Evolutionary conservation across 2,888 invertebrate species (phyloP).

Genomic region (Callosobruchus maculatus): DNA sequence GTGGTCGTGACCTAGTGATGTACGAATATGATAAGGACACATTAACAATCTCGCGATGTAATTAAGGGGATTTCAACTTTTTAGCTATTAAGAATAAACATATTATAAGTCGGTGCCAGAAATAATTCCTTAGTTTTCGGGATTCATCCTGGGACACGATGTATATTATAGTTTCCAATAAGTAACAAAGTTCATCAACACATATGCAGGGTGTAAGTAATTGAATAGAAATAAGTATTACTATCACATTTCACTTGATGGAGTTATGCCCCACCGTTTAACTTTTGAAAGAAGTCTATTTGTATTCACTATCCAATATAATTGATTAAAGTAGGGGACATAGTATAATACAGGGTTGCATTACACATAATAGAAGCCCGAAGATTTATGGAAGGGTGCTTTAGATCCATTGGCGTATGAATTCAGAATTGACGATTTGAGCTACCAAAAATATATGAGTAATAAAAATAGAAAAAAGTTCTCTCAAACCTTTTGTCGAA

Average conservation of each 20-base stretch:
- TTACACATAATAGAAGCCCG: not conserved
- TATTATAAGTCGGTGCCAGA: too few relatives aligned
- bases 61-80: too few relatives aligned
- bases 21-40: too few relatives aligned
- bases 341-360: slow-evolving; percentile 12
- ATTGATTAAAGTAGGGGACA: slow-evolving; percentile 27
- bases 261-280: slow-evolving; percentile 45
- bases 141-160: too few relatives aligned
- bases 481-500: not conserved
- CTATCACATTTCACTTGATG: slow-evolving; percentile 23
- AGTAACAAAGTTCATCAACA: too few relatives aligned
- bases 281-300: slow-evolving; percentile 47
- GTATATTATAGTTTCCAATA: too few relatives aligned
- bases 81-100: too few relatives aligned
- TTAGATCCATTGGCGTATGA: not conserved
- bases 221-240: slow-evolving; percentile 30
- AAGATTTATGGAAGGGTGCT: not conserved
- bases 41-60: too few relatives aligned
- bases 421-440: not conserved
- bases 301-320: slow-evolving; percentile 40
- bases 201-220: too few relatives aligned
- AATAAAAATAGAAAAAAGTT: not conserved
- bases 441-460: not conserved
- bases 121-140: too few relatives aligned
- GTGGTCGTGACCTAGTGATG: too few relatives aligned